phyloP scores from a whole-genome alignment of 2,888 invertebrate species.

The Tubiluchus corallicola region DNA sequence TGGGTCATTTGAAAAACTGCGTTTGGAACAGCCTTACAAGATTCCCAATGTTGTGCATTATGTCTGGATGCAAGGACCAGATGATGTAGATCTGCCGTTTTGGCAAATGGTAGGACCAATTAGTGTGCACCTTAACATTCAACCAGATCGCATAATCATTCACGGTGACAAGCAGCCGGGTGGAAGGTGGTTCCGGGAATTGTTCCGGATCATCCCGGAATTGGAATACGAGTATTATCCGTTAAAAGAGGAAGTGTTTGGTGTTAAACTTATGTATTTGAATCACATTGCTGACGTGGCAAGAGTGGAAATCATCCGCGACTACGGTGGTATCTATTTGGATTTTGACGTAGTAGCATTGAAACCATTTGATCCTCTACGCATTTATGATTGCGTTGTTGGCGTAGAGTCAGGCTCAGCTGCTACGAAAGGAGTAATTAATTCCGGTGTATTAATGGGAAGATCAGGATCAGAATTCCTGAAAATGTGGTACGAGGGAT shows the following conservation, averaged over 20 bases:
- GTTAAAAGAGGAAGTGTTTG: neutral
- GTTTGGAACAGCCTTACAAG: no score
- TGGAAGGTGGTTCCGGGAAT: neutral
- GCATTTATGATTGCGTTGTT: slow-evolving; percentile 11
- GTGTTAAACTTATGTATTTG: neutral
- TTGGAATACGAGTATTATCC: slow-evolving; percentile 3
- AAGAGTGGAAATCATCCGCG: slow-evolving; percentile 14
- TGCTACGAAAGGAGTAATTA: neutral
- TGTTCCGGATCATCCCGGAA: neutral
- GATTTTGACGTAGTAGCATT: slow-evolving; percentile 15
- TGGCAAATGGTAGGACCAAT: neutral
- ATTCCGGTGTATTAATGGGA: neutral
- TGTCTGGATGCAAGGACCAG: slow-evolving; percentile 1
- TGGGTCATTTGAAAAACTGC: no score
- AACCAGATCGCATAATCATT: slow-evolving; percentile 3
- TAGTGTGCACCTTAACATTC: neutral
- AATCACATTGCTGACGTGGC: slow-evolving; percentile 12
- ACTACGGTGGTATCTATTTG: slow-evolving; percentile 15
- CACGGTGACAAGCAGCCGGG: slow-evolving; percentile 1
- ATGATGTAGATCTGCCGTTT: neutral
- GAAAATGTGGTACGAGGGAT: neutral
- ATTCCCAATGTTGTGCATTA: slow-evolving; percentile 1
- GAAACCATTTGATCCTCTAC: slow-evolving; percentile 13
- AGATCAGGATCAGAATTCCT: neutral
- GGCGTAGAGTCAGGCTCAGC: neutral